A percentile compares a stretch with the other conserved stretches of the same genome.
Evolutionary conservation across 1,140 invertebrate species (phyloP).

Genomic region (Nomia melanderi): DNA sequence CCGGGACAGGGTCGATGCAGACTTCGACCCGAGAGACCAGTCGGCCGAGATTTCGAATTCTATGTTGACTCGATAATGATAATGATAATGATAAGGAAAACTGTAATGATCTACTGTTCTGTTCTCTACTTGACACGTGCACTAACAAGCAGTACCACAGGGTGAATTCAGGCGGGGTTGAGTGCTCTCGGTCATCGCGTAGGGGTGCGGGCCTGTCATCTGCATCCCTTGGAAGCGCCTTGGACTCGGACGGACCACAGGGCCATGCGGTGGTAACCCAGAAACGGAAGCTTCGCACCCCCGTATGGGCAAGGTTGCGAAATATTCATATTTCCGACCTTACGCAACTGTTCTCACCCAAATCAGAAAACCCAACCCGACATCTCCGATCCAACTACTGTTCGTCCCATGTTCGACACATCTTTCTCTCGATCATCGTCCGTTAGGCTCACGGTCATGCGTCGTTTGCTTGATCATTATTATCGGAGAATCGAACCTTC

Average conservation of each 20-base stretch:
- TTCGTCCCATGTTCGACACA: constrained; percentile 6
- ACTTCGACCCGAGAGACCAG: background rate
- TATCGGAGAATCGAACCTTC: constrained; percentile 32
- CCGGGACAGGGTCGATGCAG: background rate
- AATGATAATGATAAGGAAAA: constrained; percentile 44
- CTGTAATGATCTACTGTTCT: constrained; percentile 67
- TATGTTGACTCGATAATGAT: constrained; percentile 12
- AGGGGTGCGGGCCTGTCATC: constrained; percentile 76
- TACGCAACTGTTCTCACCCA: constrained; percentile 44
- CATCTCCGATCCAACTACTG: background rate
- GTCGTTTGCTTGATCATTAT: constrained; percentile 45
- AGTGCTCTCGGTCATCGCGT: constrained; percentile 78
- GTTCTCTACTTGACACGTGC: constrained; percentile 61
- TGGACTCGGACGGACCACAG: constrained; percentile 78
- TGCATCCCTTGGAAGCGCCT: constrained; percentile 70
- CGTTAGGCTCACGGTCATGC: constrained; percentile 36
- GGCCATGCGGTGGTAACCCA: constrained; percentile 80
- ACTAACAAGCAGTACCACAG: constrained; percentile 80
- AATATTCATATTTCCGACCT: constrained; percentile 75
- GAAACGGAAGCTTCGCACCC: constrained; percentile 87
- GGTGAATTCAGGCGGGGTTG: constrained; percentile 77
- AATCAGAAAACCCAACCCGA: constrained; percentile 7
- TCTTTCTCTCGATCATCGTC: constrained; percentile 33
- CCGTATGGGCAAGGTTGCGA: constrained; percentile 88
- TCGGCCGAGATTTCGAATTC: no score